These are phyloP conservation scores for Hoplostethus mediterraneus DNA, from an alignment of 2,797 vertebrate species.

Conservation along the genomic window DNA sequence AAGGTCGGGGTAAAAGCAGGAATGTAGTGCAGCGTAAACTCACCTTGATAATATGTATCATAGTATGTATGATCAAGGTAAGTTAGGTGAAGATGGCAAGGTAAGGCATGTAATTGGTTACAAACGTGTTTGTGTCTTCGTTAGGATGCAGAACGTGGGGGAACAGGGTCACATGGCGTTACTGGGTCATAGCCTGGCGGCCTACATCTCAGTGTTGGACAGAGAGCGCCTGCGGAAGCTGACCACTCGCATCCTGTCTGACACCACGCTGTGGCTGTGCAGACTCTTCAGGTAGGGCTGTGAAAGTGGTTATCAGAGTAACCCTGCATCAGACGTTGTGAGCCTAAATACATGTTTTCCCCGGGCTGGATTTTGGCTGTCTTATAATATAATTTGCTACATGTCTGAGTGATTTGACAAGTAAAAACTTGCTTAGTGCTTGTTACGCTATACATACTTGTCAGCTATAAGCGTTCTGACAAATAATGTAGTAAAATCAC, in stretches of 20 bases:
- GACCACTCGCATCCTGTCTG: conserved; percentile 94
- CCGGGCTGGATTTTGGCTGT: too few species aligned
- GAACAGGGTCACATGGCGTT: conserved; percentile 97
- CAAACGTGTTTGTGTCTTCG: conserved; percentile 54
- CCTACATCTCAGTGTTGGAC: conserved; percentile 94
- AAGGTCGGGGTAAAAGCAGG: neutral
- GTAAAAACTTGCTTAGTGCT: too few species aligned
- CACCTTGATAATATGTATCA: too few species aligned
- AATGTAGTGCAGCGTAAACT: too few species aligned
- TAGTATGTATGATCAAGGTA: neutral
- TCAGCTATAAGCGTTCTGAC: too few species aligned
- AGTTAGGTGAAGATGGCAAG: neutral
- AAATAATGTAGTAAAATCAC: too few species aligned
- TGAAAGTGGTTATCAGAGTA: neutral
- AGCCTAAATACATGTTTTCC: too few species aligned
- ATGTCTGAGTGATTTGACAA: too few species aligned
- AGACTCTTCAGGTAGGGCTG: conserved; percentile 91
- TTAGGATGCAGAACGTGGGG: conserved; percentile 91
- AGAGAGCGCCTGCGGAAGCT: conserved; percentile 91
- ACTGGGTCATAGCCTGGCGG: conserved; percentile 95
- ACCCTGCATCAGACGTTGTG: neutral
- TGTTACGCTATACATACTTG: too few species aligned
- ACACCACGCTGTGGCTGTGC: conserved; percentile 97
- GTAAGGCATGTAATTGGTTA: neutral
- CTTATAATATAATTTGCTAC: too few species aligned